Base-by-base conservation (phyloP, 2,797 vertebrate genomes). In the Xerus rutilus region DNA sequence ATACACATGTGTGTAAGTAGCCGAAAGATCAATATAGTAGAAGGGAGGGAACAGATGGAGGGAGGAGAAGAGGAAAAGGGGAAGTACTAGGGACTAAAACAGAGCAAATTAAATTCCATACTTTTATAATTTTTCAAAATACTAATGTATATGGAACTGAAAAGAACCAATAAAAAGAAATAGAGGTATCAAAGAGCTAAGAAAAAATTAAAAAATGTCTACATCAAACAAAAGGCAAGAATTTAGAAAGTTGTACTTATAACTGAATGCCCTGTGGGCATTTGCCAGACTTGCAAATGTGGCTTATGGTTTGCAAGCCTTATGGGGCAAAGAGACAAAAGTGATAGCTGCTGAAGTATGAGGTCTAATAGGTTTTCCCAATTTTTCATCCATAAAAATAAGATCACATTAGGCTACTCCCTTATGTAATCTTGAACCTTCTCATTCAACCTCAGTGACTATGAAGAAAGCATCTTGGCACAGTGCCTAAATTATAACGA, bases 161-260 rank as follows among this genome's bases (percentile, higher is more conserved):
- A 59, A 59, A 25, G 7, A 59, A 59, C 21, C 57, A 59, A 59
- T 59, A 25, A 59, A 54, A 18, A 54, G 54, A 59, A 23, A 25
- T 23, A 81, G 93, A 93, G 65, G 10, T 47, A 86, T 89, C 47
- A 73, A 49, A 62, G 35, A 86, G 47, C 49, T 73, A 52, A 89
- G 70, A 88, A 73, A 43, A 90, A 92, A 57, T 83, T 39, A 70
- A 82, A 89, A 25, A 91, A 84, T 62, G 82, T 12, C 25, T 35
- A 43, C 54, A 18, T 9, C 59, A 89, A 78, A 83, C 21, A 49
- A 86, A 94, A 86, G 84, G 20, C 32, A 91, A 54, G 35, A 25
- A 57, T 70, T 72, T 77, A 67, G 52, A 32, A 84, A 78, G 32
- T 35, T 54, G 14, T 93, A 9, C n/a, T 76, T 91, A 20, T 69